These are phyloP conservation scores for Petrocephalus sullivani DNA, from an alignment of 2,797 vertebrate species.

Conservation along the genomic window DNA sequence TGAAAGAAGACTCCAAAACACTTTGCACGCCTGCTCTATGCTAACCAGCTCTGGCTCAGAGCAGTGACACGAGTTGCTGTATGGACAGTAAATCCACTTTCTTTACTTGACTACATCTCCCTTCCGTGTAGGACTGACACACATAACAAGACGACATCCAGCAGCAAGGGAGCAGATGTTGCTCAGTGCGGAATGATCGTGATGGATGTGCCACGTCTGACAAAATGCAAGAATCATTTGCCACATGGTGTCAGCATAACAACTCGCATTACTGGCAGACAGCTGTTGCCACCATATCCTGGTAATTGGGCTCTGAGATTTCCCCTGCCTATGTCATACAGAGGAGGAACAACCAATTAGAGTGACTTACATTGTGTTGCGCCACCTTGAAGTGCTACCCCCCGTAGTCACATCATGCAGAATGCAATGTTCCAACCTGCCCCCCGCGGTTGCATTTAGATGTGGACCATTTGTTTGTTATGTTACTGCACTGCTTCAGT, in stretches of 20 bases:
- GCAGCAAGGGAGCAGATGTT: constrained; percentile 60
- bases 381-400: background rate
- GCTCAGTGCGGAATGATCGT: constrained; percentile 53
- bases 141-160: constrained; percentile 56
- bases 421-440: background rate
- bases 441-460: background rate
- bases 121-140: constrained; percentile 26
- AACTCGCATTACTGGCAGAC: constrained; percentile 58
- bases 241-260: constrained; percentile 58
- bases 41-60: background rate
- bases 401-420: background rate
- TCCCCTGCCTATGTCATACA: constrained; percentile 46
- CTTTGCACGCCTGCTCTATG: background rate
- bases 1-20: background rate
- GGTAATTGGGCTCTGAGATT: constrained; percentile 36
- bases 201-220: constrained; percentile 53
- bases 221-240: constrained; percentile 51
- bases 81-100: constrained; percentile 25
- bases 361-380: constrained; percentile 48
- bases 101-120: constrained; percentile 33
- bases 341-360: constrained; percentile 58
- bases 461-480: background rate
- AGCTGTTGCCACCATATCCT: constrained; percentile 59
- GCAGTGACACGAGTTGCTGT: background rate
- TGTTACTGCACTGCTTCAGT: background rate